Evolutionary conservation across 2,888 invertebrate species (phyloP).

Genomic region (Adelognathus sp.): DNA sequence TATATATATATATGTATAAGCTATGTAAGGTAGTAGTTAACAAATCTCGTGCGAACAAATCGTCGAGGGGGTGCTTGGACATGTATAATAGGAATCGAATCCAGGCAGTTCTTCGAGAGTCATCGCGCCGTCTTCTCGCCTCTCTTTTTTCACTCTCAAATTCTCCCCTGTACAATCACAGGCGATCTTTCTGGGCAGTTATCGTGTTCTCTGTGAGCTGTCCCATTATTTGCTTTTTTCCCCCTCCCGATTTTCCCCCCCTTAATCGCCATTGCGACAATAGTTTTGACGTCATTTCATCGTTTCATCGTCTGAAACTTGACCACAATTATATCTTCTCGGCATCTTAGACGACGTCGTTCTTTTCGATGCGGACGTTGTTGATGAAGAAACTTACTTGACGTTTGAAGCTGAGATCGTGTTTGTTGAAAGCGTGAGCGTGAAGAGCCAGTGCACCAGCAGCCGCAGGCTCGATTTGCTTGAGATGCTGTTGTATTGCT

Average conservation of each 20-base stretch:
- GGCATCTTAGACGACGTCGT: slow-evolving; percentile 80
- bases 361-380: slow-evolving; percentile 90
- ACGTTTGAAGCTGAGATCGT: slow-evolving; percentile 87
- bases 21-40: slow-evolving; percentile 4
- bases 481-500: slow-evolving; percentile 69
- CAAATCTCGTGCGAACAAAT: slow-evolving; percentile 19
- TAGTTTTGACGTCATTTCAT: background rate
- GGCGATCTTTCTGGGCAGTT: background rate
- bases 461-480: slow-evolving; percentile 77
- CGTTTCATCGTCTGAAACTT: background rate
- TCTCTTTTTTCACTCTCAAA: background rate
- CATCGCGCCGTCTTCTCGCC: background rate
- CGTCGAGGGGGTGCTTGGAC: background rate
- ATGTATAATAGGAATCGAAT: background rate
- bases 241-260: background rate
- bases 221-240: background rate
- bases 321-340: background rate
- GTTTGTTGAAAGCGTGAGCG: slow-evolving; percentile 85
- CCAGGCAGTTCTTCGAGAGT: background rate
- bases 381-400: slow-evolving; percentile 93
- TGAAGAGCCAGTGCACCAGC: slow-evolving; percentile 79
- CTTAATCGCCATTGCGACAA: background rate
- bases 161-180: background rate
- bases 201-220: background rate
- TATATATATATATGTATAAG: background rate